Conservation (phyloP, 2,113 vertebrate species). For the Megalops atlanticus region DNA sequence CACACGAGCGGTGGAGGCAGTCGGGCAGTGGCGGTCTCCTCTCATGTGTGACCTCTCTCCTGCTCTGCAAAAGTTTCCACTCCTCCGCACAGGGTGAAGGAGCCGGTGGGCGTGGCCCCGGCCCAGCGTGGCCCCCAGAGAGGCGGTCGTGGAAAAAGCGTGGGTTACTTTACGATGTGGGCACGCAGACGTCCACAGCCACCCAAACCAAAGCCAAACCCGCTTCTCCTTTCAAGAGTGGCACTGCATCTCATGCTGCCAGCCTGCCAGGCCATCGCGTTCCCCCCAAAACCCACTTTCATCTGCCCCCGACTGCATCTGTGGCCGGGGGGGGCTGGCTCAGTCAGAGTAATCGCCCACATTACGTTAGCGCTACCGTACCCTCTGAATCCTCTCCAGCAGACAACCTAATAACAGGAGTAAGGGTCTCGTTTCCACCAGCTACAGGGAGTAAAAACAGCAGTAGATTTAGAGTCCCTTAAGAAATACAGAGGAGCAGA, state of each 20-base stretch:
- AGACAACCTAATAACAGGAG: not conserved
- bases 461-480: no score
- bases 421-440: not conserved
- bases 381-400: no score
- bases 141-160: not conserved
- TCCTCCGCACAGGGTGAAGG: constrained; percentile 1
- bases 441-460: not conserved
- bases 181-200: not conserved
- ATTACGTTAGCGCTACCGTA: no score
- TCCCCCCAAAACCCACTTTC: not conserved
- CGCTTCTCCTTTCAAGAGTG: not conserved
- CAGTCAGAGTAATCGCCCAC: not conserved
- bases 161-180: constrained; percentile 17
- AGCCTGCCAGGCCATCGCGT: not conserved
- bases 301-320: not conserved
- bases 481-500: no score
- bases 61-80: not conserved
- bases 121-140: not conserved
- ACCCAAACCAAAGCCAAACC: constrained; percentile 38
- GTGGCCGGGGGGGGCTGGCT: not conserved
- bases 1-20: not conserved
- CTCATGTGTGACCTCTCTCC: constrained; percentile 16
- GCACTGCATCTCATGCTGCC: not conserved
- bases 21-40: not conserved
- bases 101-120: not conserved